A percentile compares a stretch with the other conserved stretches of the same genome.
These are phyloP conservation scores for Datnioides undecimradiatus DNA, from an alignment of 2,113 vertebrate genomes.

Conservation along the genomic window DNA sequence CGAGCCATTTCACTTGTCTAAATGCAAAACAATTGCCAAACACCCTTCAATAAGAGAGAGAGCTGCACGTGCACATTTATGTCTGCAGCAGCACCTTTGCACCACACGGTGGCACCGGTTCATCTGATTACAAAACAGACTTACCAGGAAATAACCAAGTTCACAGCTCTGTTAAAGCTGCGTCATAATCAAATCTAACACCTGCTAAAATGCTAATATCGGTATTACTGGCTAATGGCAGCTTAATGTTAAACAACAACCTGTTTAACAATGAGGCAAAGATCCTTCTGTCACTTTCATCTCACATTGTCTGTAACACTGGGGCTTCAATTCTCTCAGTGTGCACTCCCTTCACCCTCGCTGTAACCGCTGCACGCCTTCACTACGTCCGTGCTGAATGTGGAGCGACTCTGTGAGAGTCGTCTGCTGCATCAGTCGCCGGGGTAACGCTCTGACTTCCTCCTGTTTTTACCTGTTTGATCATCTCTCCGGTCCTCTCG, in stretches of 20 bases:
- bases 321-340: too few species aligned
- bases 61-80: not conserved
- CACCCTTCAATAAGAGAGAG: too few species aligned
- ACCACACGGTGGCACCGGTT: not conserved
- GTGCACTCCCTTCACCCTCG: not conserved
- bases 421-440: not conserved
- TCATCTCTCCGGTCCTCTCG: constrained; percentile 82
- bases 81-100: not conserved
- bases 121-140: not conserved
- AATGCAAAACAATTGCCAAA: not conserved
- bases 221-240: not conserved
- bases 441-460: not conserved
- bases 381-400: constrained; percentile 7
- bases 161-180: not conserved
- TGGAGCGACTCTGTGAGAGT: not conserved
- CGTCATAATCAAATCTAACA: not conserved
- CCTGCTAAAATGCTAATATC: not conserved
- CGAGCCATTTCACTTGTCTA: not conserved
- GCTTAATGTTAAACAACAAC: not conserved
- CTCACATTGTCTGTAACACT: too few species aligned
- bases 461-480: constrained; percentile 69
- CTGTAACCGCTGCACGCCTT: not conserved
- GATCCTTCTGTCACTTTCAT: not conserved
- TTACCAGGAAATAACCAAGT: not conserved
- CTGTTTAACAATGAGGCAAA: not conserved